These are phyloP conservation scores for Mormyrus iriodes DNA, from an alignment of 2,113 vertebrate genomes.

Conservation along the genomic window DNA sequence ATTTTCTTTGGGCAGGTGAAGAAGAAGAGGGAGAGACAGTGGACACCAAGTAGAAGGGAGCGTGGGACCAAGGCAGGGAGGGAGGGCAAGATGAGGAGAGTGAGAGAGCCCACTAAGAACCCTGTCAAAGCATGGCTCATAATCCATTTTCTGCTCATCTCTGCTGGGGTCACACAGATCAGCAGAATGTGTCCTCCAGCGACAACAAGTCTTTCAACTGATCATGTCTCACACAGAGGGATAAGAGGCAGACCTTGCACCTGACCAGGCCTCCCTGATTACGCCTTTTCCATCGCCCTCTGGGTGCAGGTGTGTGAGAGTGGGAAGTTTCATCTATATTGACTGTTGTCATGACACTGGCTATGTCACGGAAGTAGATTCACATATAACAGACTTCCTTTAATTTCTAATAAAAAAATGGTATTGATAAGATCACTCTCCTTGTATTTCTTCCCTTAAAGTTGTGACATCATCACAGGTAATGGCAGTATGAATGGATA, in stretches of 20 bases:
- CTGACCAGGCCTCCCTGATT: background rate
- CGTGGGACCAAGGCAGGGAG: constrained; percentile 33
- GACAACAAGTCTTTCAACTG: constrained; percentile 52
- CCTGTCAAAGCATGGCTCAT: constrained; percentile 25
- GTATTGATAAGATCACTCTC: background rate
- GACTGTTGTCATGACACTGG: background rate
- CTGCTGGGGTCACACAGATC: constrained; percentile 52
- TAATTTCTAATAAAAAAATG: background rate
- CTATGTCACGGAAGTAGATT: background rate
- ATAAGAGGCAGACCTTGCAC: background rate
- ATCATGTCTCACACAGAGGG: background rate
- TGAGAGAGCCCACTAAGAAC: constrained; percentile 22
- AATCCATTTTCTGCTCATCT: constrained; percentile 19
- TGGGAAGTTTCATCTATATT: background rate
- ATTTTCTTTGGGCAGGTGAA: constrained; percentile 49
- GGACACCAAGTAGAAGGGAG: background rate
- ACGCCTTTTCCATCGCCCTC: background rate
- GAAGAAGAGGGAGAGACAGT: constrained; percentile 34
- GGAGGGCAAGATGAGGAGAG: constrained; percentile 27
- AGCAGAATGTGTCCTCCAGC: constrained; percentile 48
- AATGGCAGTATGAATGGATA: background rate
- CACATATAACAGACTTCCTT: background rate
- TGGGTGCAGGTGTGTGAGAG: constrained; percentile 9
- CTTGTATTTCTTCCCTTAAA: background rate
- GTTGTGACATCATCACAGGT: background rate